Evolutionary conservation across 2,888 invertebrate genomes (phyloP).

Genomic region (Drosophila leonis): DNA sequence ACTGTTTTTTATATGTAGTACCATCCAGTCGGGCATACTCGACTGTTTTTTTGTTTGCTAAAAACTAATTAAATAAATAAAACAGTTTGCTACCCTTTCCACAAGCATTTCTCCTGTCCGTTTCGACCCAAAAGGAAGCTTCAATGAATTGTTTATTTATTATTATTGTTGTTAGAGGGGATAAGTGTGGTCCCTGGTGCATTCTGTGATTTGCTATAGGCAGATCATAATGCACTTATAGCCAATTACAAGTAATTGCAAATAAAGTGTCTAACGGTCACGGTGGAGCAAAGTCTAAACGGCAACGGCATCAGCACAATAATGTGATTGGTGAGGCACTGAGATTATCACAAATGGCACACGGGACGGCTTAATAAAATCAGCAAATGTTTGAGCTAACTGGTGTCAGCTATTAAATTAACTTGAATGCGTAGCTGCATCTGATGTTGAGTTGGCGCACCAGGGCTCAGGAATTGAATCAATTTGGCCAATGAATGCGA

Average conservation of each 20-base stretch:
- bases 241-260: conserved; percentile 60
- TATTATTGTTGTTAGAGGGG: background rate
- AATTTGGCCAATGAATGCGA: conserved; percentile 74
- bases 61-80: too few relatives aligned
- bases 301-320: conserved; percentile 1
- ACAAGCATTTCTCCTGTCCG: too few relatives aligned
- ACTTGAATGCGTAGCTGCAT: conserved; percentile 37
- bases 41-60: too few relatives aligned
- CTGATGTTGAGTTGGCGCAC: conserved; percentile 23
- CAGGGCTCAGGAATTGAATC: conserved; percentile 58
- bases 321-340: conserved; percentile 20
- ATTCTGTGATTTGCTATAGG: conserved; percentile 20
- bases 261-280: conserved; percentile 13
- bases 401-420: conserved; percentile 59
- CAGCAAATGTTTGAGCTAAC: conserved; percentile 40
- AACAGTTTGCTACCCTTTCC: too few relatives aligned
- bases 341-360: conserved; percentile 32
- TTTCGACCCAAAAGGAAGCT: too few relatives aligned
- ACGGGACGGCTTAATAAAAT: conserved; percentile 38
- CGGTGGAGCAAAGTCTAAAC: conserved; percentile 17
- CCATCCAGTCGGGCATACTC: too few relatives aligned
- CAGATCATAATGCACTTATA: conserved; percentile 60
- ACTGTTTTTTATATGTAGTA: too few relatives aligned
- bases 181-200: background rate
- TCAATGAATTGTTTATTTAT: background rate